Evolutionary conservation across 2,797 vertebrate genomes (phyloP), one percentile per base, ranked within the genome.

Genomic region (Acanthurus tractus): DNA sequence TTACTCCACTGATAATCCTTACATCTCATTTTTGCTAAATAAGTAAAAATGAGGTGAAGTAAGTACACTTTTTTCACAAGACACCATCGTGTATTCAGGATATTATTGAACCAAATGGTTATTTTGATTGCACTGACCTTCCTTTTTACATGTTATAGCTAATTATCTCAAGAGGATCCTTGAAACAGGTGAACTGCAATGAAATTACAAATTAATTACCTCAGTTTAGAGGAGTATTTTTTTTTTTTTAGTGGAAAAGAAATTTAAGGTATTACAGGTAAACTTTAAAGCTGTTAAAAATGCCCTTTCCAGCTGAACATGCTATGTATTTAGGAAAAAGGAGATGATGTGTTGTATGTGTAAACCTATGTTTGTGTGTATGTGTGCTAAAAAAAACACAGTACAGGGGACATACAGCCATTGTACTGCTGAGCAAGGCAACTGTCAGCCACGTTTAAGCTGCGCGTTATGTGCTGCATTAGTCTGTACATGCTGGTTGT

Each of bases 391-490:
- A 80, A 61, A 50, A 25, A 25, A 75, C 20, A 34, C 20, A 54
- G 44, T 67, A 82, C 65, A 15, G 44, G 44, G 50, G 67, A 71
- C 74, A 71, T 55, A 56, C 11, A 4, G 48, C 52, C 64, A 23
- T 74, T 68, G 70, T 75, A 69, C 50, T 86, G 84, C 74, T 87
- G 84, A 90, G 79, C 76, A 73, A 88, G 76, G 79, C 74, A 71
- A 57, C 81, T 84, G 90, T 83, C 77, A 79, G 62, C 46, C 79
- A 78, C 77, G 42, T 76, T 80, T 79, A 70, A 69, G 68, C 49
- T 36, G 15, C 25, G 45, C 4, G 11, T 80, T 69, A 86, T 89
- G 63, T 70, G 65, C 54, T 48, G 62, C 61, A 74, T 83, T 85
- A 79, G 57, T 9, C 45, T 74, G 38, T 70, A 64, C 45, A 70